Conservation (phyloP, 2,888 invertebrate genomes). For the Dolichopus griseipennis region DNA sequence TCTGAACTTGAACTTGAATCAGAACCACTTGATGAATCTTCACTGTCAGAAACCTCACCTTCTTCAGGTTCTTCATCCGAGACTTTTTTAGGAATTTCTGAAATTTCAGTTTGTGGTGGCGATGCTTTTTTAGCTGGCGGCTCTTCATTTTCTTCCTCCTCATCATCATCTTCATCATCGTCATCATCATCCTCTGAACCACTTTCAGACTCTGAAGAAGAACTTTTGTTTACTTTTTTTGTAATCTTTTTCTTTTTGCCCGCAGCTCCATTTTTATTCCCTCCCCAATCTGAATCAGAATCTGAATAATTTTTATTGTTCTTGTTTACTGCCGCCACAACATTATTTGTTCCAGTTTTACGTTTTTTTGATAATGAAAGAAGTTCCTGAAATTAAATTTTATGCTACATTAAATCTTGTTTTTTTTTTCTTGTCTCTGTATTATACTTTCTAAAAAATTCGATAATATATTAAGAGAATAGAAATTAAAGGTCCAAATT, state of each 20-base stretch:
- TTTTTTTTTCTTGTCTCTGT: too few relatives aligned
- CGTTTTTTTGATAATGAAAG: constrained; percentile 71
- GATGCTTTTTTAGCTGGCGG: constrained; percentile 20
- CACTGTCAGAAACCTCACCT: constrained; percentile 72
- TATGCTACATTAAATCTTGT: background rate
- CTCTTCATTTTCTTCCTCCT: too few relatives aligned
- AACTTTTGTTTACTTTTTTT: constrained; percentile 32
- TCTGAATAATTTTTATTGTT: constrained; percentile 49
- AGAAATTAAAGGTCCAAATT: too few relatives aligned
- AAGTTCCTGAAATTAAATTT: constrained; percentile 54
- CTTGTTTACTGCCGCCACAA: constrained; percentile 35
- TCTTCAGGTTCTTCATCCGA: constrained; percentile 72
- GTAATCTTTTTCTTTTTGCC: constrained; percentile 40
- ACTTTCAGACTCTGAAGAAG: constrained; percentile 37
- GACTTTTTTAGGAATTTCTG: constrained; percentile 25
- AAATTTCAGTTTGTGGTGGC: constrained; percentile 31
- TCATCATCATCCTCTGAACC: constrained; percentile 37
- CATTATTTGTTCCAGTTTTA: constrained; percentile 45
- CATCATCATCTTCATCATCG: constrained; percentile 35
- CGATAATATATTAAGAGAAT: too few relatives aligned
- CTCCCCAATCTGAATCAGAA: constrained; percentile 47
- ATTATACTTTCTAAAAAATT: too few relatives aligned
- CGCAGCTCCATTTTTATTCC: constrained; percentile 31
- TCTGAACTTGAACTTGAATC: constrained; percentile 52
- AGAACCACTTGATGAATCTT: constrained; percentile 46